These are phyloP conservation scores for Propithecus coquereli DNA, from an alignment of 2,113 vertebrate species.

Conservation along the genomic window DNA sequence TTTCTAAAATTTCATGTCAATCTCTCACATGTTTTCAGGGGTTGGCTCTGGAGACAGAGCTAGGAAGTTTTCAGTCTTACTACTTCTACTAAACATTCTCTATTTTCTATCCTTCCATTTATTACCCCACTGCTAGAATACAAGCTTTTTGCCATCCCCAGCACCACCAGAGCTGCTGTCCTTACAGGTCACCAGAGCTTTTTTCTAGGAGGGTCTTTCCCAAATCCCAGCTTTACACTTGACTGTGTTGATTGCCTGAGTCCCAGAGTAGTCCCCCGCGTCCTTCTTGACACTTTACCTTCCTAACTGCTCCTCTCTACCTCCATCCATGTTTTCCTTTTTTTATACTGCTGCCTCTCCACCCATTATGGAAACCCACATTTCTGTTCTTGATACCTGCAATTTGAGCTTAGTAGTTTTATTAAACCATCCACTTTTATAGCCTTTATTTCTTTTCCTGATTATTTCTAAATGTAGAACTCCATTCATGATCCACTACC, in stretches of 20 bases:
- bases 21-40: too few species aligned
- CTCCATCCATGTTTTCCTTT: not conserved
- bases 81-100: not conserved
- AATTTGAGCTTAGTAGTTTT: not conserved
- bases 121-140: fast-evolving
- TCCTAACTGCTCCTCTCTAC: not conserved
- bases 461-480: not conserved
- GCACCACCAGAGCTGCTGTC: not conserved
- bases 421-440: not conserved
- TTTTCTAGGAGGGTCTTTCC: not conserved
- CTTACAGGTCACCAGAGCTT: not conserved
- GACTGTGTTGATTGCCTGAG: not conserved
- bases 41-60: not conserved
- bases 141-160: not conserved
- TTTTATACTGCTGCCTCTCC: not conserved
- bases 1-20: not conserved
- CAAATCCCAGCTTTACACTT: not conserved
- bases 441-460: not conserved
- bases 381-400: not conserved
- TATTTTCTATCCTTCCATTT: not conserved
- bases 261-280: not conserved
- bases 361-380: not conserved
- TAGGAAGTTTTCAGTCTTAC: not conserved
- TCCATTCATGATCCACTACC: not conserved
- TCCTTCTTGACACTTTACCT: not conserved